Base-by-base conservation (phyloP, 37 sponge, comb jelly and placozoan species). In the Amphimedon queenslandica region DNA sequence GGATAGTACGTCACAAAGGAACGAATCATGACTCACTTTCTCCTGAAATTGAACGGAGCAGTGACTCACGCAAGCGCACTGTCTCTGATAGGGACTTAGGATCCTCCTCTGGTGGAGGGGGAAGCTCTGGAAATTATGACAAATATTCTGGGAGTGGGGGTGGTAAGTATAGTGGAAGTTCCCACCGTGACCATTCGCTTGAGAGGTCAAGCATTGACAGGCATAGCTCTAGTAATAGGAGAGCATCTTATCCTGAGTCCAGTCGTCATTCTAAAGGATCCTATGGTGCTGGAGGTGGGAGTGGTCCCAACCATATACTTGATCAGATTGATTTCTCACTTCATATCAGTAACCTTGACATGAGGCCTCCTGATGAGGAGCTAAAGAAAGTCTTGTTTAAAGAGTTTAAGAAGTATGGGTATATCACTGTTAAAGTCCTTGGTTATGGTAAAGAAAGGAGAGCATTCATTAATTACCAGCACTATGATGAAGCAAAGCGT, bases 381-480 rank as follows among this genome's bases (percentile, higher is more conserved):
- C 64, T 84, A 16, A 72, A 81, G 30, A 65, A 55, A 20, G 69
- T 57, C 2, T 67, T 92, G 0, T 84, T 85, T 23, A 66, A 80
- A 3, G 75, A 83, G 10, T 92, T 88, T 64, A 84, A 84, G n/a
- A 75, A 60, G 28, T 92, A 67, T 72, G 93, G 93, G 3, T 82
- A 69, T 28, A 69, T 88, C 27, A 75, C 75, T 55, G 76, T 92
- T 16, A 81, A 88, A 57, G 86, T 92, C 37, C 63, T 85, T 10
- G 93, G 93, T 3, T 76, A 42, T 34, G 83, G 82, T 6, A 80
- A 67, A 57, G 85, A 84, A n/a, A 57, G 93, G 42, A 84, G 84
- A 60, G 93, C 82, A 31, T 87, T 83, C 73, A 74, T 92, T 40
- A 87, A 92, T 51, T 92, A 88, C 65, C 71, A 72, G 1, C 63